These are phyloP conservation scores for Rhagonycha fulva DNA, from an alignment of 2,888 invertebrate species.

Conservation along the genomic window DNA sequence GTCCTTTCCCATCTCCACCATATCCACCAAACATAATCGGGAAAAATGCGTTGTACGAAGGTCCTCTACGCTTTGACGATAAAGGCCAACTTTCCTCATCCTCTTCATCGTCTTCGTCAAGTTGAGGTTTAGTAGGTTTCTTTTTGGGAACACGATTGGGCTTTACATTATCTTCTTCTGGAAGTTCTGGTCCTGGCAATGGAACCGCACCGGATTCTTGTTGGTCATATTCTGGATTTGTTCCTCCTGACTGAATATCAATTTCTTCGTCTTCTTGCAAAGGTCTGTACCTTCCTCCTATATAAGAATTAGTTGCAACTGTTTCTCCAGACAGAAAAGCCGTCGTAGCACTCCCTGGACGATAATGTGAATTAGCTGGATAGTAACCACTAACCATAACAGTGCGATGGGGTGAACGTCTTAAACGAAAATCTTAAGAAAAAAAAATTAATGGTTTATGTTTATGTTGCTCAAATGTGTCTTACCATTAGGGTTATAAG, in stretches of 20 bases:
- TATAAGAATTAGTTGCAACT: slow-evolving; percentile 51
- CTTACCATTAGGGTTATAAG: slow-evolving; percentile 11
- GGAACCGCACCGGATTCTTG: slow-evolving; percentile 11
- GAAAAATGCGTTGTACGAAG: slow-evolving; percentile 64
- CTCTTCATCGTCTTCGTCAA: slow-evolving; percentile 60
- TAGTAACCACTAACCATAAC: slow-evolving; percentile 52
- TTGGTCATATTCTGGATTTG: slow-evolving; percentile 13
- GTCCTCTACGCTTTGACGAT: slow-evolving; percentile 43
- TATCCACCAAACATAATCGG: slow-evolving; percentile 66
- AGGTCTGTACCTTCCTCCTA: slow-evolving; percentile 37
- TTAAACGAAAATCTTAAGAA: slow-evolving; percentile 25
- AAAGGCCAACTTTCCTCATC: slow-evolving; percentile 49
- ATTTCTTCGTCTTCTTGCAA: slow-evolving; percentile 24
- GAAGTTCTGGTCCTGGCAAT: slow-evolving; percentile 32
- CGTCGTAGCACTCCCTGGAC: slow-evolving; percentile 50
- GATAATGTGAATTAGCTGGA: slow-evolving; percentile 37
- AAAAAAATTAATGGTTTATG: neutral
- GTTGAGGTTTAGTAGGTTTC: slow-evolving; percentile 34
- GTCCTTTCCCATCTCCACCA: slow-evolving; percentile 40
- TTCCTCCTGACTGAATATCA: slow-evolving; percentile 23
- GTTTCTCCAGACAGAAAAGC: slow-evolving; percentile 52
- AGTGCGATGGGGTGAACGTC: slow-evolving; percentile 42
- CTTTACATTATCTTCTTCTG: slow-evolving; percentile 30
- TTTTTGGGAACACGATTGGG: slow-evolving; percentile 33
- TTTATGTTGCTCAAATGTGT: neutral